These are phyloP conservation scores for Tipula helvola DNA, from an alignment of 2,888 invertebrate genomes.

Conservation along the genomic window DNA sequence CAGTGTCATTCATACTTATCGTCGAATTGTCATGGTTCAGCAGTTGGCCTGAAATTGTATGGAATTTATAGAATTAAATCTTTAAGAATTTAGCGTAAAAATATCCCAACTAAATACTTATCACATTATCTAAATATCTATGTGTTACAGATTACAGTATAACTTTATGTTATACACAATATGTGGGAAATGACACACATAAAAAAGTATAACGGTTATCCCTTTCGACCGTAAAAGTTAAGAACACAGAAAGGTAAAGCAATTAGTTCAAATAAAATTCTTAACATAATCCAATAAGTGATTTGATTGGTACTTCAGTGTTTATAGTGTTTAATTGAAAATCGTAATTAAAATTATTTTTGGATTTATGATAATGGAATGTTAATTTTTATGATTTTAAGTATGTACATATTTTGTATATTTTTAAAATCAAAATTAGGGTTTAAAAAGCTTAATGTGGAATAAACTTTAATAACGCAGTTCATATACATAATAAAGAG, in stretches of 20 bases:
- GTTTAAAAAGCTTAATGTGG: no score
- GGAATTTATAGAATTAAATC: no score
- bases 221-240: background rate
- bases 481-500: no score
- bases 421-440: no score
- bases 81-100: no score
- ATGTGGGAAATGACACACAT: background rate
- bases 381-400: background rate
- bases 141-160: background rate
- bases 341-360: background rate
- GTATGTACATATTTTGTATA: background rate
- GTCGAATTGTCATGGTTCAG: no score
- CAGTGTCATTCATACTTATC: no score
- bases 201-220: background rate
- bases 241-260: background rate
- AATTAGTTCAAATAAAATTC: background rate
- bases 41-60: no score
- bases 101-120: no score
- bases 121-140: background rate
- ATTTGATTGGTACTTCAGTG: background rate
- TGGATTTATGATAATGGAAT: background rate
- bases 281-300: background rate
- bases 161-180: background rate
- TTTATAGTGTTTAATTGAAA: background rate
- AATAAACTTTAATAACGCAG: no score